A percentile compares a stretch with the other conserved stretches of the same genome.
phyloP scores from a whole-genome alignment of 2,888 invertebrate species.

The Dromius quadrimaculatus region DNA sequence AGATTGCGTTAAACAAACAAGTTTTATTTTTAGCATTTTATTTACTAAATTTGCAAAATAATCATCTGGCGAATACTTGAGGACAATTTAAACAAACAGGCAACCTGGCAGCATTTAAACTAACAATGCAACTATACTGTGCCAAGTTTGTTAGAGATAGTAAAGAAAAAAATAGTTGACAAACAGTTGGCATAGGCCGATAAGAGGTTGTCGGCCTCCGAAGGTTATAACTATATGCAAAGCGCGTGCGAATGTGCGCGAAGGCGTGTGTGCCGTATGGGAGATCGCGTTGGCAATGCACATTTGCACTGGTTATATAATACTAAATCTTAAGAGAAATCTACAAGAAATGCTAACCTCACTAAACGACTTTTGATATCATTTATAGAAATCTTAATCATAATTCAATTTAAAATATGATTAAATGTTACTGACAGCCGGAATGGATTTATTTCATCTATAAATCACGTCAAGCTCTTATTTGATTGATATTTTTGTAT shows the following conservation, averaged over 20 bases:
- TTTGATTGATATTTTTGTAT: too few species aligned
- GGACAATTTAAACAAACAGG: conserved; percentile 13
- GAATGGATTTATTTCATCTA: too few species aligned
- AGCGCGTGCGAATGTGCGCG: conserved; percentile 40
- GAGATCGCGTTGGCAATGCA: conserved; percentile 12
- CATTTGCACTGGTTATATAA: conserved; percentile 29
- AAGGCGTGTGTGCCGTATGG: conserved; percentile 19
- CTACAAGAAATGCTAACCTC: neutral
- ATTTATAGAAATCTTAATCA: neutral
- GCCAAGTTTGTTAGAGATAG: conserved; percentile 43
- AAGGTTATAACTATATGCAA: conserved; percentile 42
- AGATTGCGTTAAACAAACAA: neutral
- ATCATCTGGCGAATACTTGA: conserved; percentile 3
- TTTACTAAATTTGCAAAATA: neutral
- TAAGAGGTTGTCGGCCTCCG: conserved; percentile 49
- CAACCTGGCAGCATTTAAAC: neutral
- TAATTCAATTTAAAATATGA: too few species aligned
- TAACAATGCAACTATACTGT: conserved; percentile 32
- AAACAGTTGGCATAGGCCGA: conserved; percentile 50
- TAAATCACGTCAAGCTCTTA: too few species aligned
- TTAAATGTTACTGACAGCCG: too few species aligned
- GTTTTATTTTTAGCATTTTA: neutral
- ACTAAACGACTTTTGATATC: neutral
- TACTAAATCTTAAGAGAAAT: neutral
- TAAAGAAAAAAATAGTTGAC: conserved; percentile 43